Conservation (phyloP, 2,113 vertebrate genomes). For the Pelmatolapia mariae region DNA sequence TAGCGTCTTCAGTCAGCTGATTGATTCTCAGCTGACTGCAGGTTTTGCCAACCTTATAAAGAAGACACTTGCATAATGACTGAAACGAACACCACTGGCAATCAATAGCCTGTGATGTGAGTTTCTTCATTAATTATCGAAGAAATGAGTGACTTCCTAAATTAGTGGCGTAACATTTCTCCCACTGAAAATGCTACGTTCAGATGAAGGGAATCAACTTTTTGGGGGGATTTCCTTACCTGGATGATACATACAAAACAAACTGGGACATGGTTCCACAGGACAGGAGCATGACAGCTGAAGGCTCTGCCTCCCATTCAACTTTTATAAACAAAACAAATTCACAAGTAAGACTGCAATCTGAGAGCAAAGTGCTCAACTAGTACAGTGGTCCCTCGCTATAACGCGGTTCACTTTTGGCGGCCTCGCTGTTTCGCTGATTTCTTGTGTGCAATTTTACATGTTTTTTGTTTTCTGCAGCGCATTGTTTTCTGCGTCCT, state of each 20-base stretch:
- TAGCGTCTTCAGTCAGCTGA: background rate
- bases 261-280: background rate
- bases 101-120: background rate
- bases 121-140: background rate
- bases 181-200: background rate
- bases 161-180: background rate
- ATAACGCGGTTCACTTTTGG: too few relatives aligned
- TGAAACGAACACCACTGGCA: background rate
- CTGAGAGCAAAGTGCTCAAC: background rate
- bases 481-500: too few relatives aligned
- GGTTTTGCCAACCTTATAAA: background rate
- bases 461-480: too few relatives aligned
- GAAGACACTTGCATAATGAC: background rate
- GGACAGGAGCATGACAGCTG: background rate
- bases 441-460: too few relatives aligned
- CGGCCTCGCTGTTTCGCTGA: too few relatives aligned
- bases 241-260: background rate
- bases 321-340: background rate
- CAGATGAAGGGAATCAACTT: background rate
- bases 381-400: too few relatives aligned
- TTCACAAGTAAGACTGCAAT: background rate
- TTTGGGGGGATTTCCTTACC: background rate
- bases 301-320: background rate
- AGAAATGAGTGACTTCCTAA: background rate
- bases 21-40: background rate